These are phyloP conservation scores for Scaptomyza pallida DNA, from an alignment of 1,140 invertebrate genomes.

Conservation along the genomic window DNA sequence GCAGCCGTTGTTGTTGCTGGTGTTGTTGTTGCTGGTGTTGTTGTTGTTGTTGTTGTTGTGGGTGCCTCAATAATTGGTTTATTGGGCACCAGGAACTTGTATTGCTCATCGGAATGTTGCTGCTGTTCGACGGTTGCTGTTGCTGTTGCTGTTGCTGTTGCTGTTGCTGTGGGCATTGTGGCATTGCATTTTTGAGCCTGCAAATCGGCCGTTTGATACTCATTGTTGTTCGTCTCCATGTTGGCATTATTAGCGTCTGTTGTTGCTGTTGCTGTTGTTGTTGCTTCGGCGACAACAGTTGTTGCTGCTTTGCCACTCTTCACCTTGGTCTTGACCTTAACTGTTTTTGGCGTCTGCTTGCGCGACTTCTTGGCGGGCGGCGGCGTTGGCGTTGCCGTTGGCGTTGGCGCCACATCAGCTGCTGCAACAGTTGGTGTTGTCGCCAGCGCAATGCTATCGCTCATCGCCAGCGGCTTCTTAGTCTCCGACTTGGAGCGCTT, in stretches of 20 bases:
- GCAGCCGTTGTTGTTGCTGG: slow-evolving; percentile 3
- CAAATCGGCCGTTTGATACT: slow-evolving; percentile 68
- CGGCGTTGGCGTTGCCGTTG: background rate
- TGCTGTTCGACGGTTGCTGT: slow-evolving; percentile 33
- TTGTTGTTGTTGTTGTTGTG: slow-evolving; percentile 19
- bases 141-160: slow-evolving; percentile 4
- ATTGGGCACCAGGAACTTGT: slow-evolving; percentile 63
- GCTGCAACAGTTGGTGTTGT: slow-evolving; percentile 35
- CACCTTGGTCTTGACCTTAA: slow-evolving; percentile 34
- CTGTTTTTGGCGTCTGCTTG: slow-evolving; percentile 32
- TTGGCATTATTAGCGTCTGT: background rate
- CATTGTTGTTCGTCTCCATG: slow-evolving; percentile 76
- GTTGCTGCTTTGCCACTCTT: slow-evolving; percentile 35
- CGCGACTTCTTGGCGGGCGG: slow-evolving; percentile 27
- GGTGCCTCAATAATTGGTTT: slow-evolving; percentile 23
- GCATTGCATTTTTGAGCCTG: slow-evolving; percentile 59
- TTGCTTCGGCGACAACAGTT: no score
- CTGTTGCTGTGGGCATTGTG: background rate
- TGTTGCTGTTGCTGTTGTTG: slow-evolving; percentile 5
- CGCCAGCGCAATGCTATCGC: slow-evolving; percentile 15
- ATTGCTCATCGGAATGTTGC: slow-evolving; percentile 72
- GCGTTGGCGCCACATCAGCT: background rate
- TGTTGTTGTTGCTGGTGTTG: slow-evolving; percentile 21
- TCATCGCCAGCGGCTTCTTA: slow-evolving; percentile 58
- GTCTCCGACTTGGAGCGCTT: slow-evolving; percentile 83